These are phyloP conservation scores for Taxidea taxus DNA, from an alignment of 2,113 vertebrate genomes.

Conservation along the genomic window DNA sequence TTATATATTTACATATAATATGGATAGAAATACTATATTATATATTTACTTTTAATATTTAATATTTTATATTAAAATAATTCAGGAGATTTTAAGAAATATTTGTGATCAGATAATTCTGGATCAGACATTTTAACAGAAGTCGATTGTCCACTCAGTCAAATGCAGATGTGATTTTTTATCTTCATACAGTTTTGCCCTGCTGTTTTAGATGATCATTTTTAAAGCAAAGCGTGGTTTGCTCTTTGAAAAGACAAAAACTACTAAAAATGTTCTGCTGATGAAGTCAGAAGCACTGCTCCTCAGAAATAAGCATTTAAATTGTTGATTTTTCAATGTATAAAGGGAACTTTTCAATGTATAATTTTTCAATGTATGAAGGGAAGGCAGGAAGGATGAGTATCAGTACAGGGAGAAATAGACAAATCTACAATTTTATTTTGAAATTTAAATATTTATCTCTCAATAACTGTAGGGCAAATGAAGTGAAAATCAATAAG, in stretches of 20 bases:
- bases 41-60: background rate
- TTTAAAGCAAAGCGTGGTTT: background rate
- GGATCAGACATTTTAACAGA: background rate
- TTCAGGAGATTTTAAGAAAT: background rate
- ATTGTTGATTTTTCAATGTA: background rate
- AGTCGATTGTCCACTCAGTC: background rate
- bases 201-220: background rate
- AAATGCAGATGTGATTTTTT: background rate
- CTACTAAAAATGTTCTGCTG: background rate
- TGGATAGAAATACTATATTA: background rate
- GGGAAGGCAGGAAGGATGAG: fast-evolving
- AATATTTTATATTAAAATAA: background rate
- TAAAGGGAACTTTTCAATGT: background rate
- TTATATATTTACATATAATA: background rate
- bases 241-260: background rate
- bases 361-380: background rate
- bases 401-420: background rate
- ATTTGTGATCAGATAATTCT: background rate
- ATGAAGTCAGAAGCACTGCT: background rate
- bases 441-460: background rate
- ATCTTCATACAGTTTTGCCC: background rate
- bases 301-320: background rate
- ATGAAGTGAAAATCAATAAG: background rate
- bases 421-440: background rate
- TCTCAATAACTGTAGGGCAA: background rate